Evolutionary conservation across 1,140 invertebrate genomes (phyloP), one percentile per base, ranked within the genome.

Genomic region (Agrilus planipennis): DNA sequence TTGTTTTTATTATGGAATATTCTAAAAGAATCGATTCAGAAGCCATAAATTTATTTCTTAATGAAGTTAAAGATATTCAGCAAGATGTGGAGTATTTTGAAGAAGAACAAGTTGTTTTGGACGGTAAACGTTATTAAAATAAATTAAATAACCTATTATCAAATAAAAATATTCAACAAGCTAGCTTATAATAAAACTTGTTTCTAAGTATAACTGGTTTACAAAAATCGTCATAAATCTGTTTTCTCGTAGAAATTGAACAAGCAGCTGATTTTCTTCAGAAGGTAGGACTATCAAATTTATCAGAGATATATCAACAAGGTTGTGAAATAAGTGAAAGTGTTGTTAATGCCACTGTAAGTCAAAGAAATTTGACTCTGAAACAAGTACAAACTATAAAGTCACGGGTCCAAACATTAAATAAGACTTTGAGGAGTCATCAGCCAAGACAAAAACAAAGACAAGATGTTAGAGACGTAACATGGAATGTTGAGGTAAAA

Each of bases 351-450:
- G 68, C 66, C 15, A 71, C 70, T 2, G 62, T 77, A 11, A 59
- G 65, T 20, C 67, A 56, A 20, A 61, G 64, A 34, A 65, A 54
- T 36, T 63, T 78, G 28, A 72, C 75, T 19, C 62, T 69, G 32
- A 69, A 66, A 22, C 83, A 88, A 60, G 83, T 83, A 0, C 77
- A 84, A 44, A 84, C 82, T 1, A 79, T 87, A 1, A 71, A 79
- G 52, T 68, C 79, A 38, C 65, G 84, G n/a, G 82, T 87, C 1
- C 67, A 72, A 16, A 76, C 79, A 1, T 68, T 89, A 3, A 89
- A 89, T 69, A 74, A 81, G 42, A 87, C 84, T 2, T 72, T 86
- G 1, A 71, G 81, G 14, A 75, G 73, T 47, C 66, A 75, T 34
- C 75, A 74, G 23, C 73, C 79, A 51, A 71, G 72, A 42, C 63